These are phyloP conservation scores for Steinernema scapterisci DNA, from an alignment of 2,888 invertebrate species.

Conservation along the genomic window DNA sequence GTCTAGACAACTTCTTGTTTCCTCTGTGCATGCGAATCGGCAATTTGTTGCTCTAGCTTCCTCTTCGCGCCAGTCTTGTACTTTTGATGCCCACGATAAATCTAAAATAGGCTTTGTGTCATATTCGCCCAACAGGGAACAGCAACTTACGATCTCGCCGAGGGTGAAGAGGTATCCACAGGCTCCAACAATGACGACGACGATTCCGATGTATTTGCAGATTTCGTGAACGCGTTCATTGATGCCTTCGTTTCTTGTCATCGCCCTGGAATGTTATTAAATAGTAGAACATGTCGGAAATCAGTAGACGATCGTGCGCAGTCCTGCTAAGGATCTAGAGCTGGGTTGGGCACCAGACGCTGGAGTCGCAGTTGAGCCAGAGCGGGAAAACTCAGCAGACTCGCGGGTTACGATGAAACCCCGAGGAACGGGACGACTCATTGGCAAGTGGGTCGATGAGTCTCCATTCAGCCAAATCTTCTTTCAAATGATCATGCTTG, in stretches of 20 bases:
- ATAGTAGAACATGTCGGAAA: too few species aligned
- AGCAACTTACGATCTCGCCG: background rate
- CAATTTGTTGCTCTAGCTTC: background rate
- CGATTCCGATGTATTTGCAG: background rate
- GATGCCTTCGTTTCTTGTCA: background rate
- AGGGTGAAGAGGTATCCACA: background rate
- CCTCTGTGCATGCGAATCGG: background rate
- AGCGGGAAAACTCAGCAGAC: too few species aligned
- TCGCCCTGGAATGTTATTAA: background rate
- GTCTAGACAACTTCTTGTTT: too few species aligned
- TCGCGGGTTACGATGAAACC: too few species aligned
- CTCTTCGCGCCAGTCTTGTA: constrained; percentile 1
- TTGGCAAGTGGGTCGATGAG: too few species aligned
- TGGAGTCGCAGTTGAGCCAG: too few species aligned
- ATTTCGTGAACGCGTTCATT: background rate
- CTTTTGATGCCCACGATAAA: background rate
- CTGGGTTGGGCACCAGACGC: too few species aligned
- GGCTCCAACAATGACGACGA: background rate
- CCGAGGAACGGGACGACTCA: too few species aligned
- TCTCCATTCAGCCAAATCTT: too few species aligned
- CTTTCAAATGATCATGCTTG: too few species aligned
- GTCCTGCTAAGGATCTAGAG: too few species aligned
- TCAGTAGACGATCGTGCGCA: too few species aligned
- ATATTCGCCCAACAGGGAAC: background rate
- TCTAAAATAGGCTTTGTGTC: background rate